Conservation (phyloP, 2,888 invertebrate genomes). For the Autographa gamma region DNA sequence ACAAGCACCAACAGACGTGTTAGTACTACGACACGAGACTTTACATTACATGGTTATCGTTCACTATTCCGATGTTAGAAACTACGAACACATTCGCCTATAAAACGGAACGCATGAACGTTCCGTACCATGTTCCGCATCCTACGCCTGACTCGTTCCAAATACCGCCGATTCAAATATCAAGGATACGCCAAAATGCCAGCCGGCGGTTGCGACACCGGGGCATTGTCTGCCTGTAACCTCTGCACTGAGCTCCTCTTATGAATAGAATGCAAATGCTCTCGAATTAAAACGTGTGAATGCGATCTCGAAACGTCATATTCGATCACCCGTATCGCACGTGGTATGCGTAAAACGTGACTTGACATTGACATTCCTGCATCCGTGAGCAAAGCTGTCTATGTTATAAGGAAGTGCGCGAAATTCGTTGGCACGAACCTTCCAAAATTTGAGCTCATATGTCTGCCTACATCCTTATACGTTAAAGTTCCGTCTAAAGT, state of each 20-base stretch:
- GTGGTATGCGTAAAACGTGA: conserved; percentile 54
- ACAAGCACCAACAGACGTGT: conserved; percentile 30
- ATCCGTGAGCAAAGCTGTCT: conserved; percentile 28
- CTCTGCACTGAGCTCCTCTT: conserved; percentile 65
- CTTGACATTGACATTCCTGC: conserved; percentile 51
- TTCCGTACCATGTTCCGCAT: conserved; percentile 73
- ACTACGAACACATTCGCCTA: conserved; percentile 42
- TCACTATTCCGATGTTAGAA: conserved; percentile 47
- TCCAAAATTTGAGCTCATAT: conserved; percentile 27
- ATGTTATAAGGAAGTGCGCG: conserved; percentile 18
- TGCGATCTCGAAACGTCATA: conserved; percentile 61
- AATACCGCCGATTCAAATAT: conserved; percentile 85
- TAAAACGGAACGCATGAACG: conserved; percentile 52
- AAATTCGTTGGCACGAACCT: conserved; percentile 41
- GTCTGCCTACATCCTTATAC: conserved; percentile 30
- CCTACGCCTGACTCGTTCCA: conserved; percentile 78
- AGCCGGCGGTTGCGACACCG: conserved; percentile 74
- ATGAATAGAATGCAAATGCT: conserved; percentile 55
- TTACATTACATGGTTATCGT: conserved; percentile 46
- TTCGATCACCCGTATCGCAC: conserved; percentile 46
- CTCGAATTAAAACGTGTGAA: conserved; percentile 59
- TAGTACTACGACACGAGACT: conserved; percentile 39
- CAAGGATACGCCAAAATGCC: conserved; percentile 87
- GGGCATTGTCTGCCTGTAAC: conserved; percentile 74
- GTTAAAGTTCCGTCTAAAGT: conserved; percentile 36